phyloP scores from a whole-genome alignment of 2,797 vertebrate species.

The Artibeus lituratus region DNA sequence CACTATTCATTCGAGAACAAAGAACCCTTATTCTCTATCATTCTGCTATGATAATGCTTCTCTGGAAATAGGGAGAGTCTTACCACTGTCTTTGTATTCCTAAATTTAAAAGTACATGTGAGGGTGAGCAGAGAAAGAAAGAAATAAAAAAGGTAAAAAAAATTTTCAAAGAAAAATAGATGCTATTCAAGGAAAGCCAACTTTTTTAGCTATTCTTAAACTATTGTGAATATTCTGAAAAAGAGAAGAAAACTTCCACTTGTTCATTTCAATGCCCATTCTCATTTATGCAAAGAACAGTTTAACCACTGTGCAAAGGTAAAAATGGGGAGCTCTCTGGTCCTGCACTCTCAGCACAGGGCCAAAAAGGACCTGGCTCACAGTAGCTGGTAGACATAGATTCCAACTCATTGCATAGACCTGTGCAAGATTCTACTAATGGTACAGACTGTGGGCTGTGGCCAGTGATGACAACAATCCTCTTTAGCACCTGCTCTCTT shows the following conservation, averaged over 20 bases:
- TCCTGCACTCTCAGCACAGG: background rate
- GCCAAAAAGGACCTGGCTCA: background rate
- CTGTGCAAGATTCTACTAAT: background rate
- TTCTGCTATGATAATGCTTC: background rate
- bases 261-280: background rate
- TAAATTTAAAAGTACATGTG: background rate
- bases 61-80: background rate
- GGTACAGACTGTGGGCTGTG: background rate
- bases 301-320: background rate
- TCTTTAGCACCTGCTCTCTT: conserved; percentile 22
- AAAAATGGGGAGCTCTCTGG: background rate
- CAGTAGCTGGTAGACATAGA: background rate
- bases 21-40: background rate
- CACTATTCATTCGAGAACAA: background rate
- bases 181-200: background rate
- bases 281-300: background rate
- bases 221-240: background rate
- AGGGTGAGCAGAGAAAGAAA: background rate
- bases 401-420: background rate
- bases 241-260: background rate
- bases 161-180: background rate
- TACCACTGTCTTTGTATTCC: background rate
- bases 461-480: background rate
- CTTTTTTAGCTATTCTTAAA: conserved; percentile 21
- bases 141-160: background rate